These are phyloP conservation scores for Papilio protenor DNA, from an alignment of 2,888 invertebrate species.

Conservation along the genomic window DNA sequence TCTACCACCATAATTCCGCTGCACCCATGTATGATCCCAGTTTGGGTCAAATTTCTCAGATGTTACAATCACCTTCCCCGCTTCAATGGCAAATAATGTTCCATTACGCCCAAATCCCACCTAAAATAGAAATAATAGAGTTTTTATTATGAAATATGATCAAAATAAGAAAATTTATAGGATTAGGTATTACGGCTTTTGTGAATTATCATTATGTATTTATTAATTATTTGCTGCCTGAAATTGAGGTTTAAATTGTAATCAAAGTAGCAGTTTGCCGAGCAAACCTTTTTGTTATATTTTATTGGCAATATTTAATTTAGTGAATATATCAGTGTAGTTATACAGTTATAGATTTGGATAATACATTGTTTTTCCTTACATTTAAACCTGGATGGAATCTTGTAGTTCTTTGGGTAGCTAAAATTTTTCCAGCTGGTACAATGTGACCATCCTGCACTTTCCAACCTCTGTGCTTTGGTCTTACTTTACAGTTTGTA, in stretches of 20 bases:
- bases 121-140: slow-evolving; percentile 78
- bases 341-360: not conserved
- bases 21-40: slow-evolving; percentile 91
- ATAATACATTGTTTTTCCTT: slow-evolving; percentile 45
- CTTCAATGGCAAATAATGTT: slow-evolving; percentile 90
- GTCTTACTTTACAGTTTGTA: slow-evolving; percentile 86
- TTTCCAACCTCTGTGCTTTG: slow-evolving; percentile 91
- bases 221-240: no score
- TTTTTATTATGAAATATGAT: no score
- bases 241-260: no score
- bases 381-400: slow-evolving; percentile 94
- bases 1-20: slow-evolving; percentile 86
- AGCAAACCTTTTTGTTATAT: no score
- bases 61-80: slow-evolving; percentile 91
- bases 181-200: not conserved
- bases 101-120: slow-evolving; percentile 92
- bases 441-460: slow-evolving; percentile 89
- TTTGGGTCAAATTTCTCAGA: slow-evolving; percentile 92
- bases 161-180: not conserved
- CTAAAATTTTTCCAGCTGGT: slow-evolving; percentile 87
- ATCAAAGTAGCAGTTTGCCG: not conserved
- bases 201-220: not conserved
- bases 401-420: slow-evolving; percentile 86
- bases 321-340: not conserved
- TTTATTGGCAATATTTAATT: not conserved